These are phyloP conservation scores for Onthophagus sagittarius DNA, from an alignment of 2,888 invertebrate species.

Conservation along the genomic window DNA sequence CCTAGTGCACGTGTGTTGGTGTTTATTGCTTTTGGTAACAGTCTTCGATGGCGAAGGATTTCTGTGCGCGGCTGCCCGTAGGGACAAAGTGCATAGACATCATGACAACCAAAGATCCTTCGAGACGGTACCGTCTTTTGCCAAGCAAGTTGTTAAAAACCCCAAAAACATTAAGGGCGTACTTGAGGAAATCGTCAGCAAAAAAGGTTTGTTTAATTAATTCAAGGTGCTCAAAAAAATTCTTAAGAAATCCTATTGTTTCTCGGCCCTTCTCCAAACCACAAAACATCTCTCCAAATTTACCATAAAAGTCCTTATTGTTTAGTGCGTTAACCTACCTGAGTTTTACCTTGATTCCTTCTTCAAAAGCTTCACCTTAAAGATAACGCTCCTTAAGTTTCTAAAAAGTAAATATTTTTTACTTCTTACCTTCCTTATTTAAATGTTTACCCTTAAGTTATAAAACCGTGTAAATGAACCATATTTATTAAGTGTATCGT, in stretches of 20 bases:
- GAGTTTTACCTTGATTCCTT: neutral
- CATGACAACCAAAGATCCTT: neutral
- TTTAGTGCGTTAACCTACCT: neutral
- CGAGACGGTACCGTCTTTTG: neutral
- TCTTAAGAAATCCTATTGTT: neutral
- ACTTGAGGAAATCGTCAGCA: slow-evolving; percentile 15
- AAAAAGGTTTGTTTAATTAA: slow-evolving; percentile 19
- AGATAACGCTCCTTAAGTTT: neutral
- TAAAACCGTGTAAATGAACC: neutral
- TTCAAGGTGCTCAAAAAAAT: neutral
- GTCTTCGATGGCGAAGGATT: slow-evolving; percentile 24
- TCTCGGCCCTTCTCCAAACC: neutral
- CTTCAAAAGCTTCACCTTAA: neutral
- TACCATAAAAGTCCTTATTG: neutral
- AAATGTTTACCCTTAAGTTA: neutral
- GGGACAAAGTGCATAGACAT: slow-evolving; percentile 14
- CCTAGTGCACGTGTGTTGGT: slow-evolving; percentile 13
- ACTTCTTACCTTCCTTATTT: neutral
- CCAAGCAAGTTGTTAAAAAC: neutral
- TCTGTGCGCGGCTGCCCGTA: slow-evolving; percentile 19
- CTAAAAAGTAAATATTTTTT: neutral
- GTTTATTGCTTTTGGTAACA: slow-evolving; percentile 20
- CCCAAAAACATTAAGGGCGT: neutral
- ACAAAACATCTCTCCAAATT: neutral
- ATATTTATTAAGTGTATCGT: neutral